These are phyloP conservation scores for Chanos chanos DNA, from an alignment of 2,797 vertebrate genomes.

Conservation along the genomic window DNA sequence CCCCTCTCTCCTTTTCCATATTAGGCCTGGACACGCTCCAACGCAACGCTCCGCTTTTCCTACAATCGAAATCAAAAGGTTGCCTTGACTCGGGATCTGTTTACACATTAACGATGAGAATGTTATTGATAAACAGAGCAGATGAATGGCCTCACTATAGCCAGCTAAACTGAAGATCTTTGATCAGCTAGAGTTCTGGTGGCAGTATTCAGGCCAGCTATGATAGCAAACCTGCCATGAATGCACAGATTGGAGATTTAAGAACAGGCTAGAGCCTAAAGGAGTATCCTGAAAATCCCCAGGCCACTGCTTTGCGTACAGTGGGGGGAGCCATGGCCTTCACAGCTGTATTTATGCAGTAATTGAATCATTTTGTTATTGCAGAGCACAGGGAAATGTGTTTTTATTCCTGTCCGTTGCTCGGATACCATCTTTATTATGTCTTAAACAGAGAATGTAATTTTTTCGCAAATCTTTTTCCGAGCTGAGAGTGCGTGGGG, in stretches of 20 bases:
- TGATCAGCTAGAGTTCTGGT: slow-evolving; percentile 13
- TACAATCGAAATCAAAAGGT: slow-evolving; percentile 35
- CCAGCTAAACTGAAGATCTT: slow-evolving; percentile 24
- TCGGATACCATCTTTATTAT: slow-evolving; percentile 49
- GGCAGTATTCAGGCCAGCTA: background rate
- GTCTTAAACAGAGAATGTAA: slow-evolving; percentile 46
- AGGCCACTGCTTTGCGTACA: slow-evolving; percentile 1
- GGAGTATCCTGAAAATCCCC: slow-evolving; percentile 23
- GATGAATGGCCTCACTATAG: slow-evolving; percentile 24
- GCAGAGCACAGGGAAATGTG: slow-evolving; percentile 44
- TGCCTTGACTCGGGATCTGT: slow-evolving; percentile 21
- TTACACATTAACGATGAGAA: slow-evolving; percentile 26
- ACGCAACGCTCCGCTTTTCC: slow-evolving; percentile 32
- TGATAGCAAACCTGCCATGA: background rate
- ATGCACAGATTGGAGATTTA: background rate
- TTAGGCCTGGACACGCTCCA: slow-evolving; percentile 41
- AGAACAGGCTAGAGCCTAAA: background rate
- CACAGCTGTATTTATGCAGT: slow-evolving; percentile 44
- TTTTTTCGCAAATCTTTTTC: slow-evolving; percentile 42
- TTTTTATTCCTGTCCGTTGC: slow-evolving; percentile 53
- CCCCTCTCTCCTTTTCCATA: slow-evolving; percentile 26
- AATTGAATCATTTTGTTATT: slow-evolving; percentile 57
- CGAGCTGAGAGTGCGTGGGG: background rate
- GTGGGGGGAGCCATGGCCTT: slow-evolving; percentile 15
- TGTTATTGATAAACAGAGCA: slow-evolving; percentile 35